A percentile compares a stretch with the other conserved stretches of the same genome.
These are phyloP conservation scores for Amphipoea oculea DNA, from an alignment of 2,888 invertebrate genomes.

Conservation along the genomic window DNA sequence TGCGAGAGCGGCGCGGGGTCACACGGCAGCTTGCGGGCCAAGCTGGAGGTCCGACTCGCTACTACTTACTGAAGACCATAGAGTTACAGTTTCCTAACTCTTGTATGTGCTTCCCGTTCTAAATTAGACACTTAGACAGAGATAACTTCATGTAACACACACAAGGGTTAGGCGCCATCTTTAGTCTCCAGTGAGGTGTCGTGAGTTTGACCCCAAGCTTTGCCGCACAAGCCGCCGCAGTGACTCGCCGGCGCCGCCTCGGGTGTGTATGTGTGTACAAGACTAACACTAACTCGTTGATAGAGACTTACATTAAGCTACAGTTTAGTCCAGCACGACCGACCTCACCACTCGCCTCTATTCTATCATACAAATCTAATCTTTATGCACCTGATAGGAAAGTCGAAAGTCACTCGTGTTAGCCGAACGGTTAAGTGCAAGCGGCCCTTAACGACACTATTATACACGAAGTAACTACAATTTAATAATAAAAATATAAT, in stretches of 20 bases:
- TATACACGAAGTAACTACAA: constrained; percentile 61
- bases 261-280: constrained; percentile 59
- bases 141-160: background rate
- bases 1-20: constrained; percentile 13
- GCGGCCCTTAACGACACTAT: constrained; percentile 60
- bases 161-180: background rate
- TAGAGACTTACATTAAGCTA: constrained; percentile 83
- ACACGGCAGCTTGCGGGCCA: background rate
- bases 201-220: background rate
- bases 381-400: constrained; percentile 75
- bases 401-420: constrained; percentile 72
- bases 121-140: background rate
- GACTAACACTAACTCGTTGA: constrained; percentile 89
- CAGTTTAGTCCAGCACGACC: constrained; percentile 72
- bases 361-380: constrained; percentile 71
- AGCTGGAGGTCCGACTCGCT: background rate
- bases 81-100: background rate
- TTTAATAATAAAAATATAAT: constrained; percentile 68
- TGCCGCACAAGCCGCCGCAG: background rate
- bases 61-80: background rate
- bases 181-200: background rate
- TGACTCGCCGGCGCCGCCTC: constrained; percentile 47
- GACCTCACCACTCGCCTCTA: constrained; percentile 69
- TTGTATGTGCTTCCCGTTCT: background rate
- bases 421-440: constrained; percentile 66